Evolutionary conservation across 1,140 invertebrate genomes (phyloP), one percentile per base, ranked within the genome.

Genomic region (Coenobita brevimanus): DNA sequence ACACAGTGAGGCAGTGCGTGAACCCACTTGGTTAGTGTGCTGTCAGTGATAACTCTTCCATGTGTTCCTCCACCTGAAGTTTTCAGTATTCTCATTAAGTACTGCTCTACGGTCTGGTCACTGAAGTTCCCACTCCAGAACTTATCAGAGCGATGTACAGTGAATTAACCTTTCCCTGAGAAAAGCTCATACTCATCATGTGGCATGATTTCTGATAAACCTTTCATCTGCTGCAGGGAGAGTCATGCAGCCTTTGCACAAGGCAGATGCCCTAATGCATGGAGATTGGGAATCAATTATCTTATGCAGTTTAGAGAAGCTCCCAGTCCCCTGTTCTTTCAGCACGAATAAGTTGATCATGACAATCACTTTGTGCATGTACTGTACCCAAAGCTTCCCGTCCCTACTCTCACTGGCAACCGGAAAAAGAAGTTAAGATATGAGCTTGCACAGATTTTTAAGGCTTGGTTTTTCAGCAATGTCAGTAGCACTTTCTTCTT

Each of bases 271-370:
- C 76, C 46, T 79, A 46, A 6, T 10, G 62, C 76, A 33, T 67
- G 60, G 62, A 67, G 69, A 82, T 82, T 57, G 36, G 38, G 80
- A 82, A 82, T 82, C 60, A 82, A 67, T 17, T 82, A 33, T 60
- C 41, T 41, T 62, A 69, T 62, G 36, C 80, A 82, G 60, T 69
- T 30, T 4, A 82, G 62, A 43, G 62, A 43, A 79, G 76, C 30
- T 79, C 27, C 46, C 76, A 79, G 76, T 79, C n/a, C 15, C 76
- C 46, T 27, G 76, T 79, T 30, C 46, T 79, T 43, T 79, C 50
- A 79, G 76, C 46, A 8, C 30, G 27, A n/a, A 79, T 57, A 46
- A 54, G 54, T 3, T 57, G 46, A 10, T 46, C 36, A 79, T 1
- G 4, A 60, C 3, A 54, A 30, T 46, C 76, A n/a, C 10, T 50